Evolutionary conservation across 1,140 invertebrate genomes (phyloP), one percentile per base, ranked within the genome.

Genomic region (Papilio dardanus): DNA sequence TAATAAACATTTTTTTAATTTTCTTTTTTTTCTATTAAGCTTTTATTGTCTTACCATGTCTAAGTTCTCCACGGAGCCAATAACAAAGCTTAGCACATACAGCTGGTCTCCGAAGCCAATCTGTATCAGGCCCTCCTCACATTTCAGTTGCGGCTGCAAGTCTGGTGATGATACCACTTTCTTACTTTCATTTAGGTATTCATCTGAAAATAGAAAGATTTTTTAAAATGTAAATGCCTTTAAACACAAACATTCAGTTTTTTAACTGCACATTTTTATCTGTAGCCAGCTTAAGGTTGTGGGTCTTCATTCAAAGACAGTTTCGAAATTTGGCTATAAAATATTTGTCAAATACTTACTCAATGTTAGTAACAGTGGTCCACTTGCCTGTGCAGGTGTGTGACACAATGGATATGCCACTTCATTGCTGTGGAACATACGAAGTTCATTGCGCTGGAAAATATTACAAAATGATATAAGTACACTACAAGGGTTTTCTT

Each of bases 401-500:
- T 75, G 19, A n/a, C 71, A 28, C 14, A 84, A 21, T 24, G 88
- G 89, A 68, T 85, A 86, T n/a, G 86, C 90, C 0, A 88, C 76
- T 79, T 92, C 91, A 79, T 89, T 92, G 66, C 87, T 90, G 74
- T 92, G 91, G 62, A 92, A 92, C 86, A 92, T 87, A 10, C 90
- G 77, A 3, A 92, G 76, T 46, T 92, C 89, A 81, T 92, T 92
- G 24, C 91, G 84, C 90, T 92, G 82, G 76, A 89, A 86, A n/a
- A 66, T 74, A 42, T 75, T 76, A 35, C 77, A 62, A 71, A 78
- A 76, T 58, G 14, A 19, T 46, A n/a, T 1, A 46, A 46, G n/a
- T 19, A 46, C 5, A 46, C 16, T 46, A n/a, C n/a, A 46, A n/a
- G n/a, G n/a, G n/a, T n/a, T n/a, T n/a, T n/a, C 42, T 46, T 46